phyloP scores from a whole-genome alignment of 2,888 invertebrate species.

The Xestoiulus laeticollis region DNA sequence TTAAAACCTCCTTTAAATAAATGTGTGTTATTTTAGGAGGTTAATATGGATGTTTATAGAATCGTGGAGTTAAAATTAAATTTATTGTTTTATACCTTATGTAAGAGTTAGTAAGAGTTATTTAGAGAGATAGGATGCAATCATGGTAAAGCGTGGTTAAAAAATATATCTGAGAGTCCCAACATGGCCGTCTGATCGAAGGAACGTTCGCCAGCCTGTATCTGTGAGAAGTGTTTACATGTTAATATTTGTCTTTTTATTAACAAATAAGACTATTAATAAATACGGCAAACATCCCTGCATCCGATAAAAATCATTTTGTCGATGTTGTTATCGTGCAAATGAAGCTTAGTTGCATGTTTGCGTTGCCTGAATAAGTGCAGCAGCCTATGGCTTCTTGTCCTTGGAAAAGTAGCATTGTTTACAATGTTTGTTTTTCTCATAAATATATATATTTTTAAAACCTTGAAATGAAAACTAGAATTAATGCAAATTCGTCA shows the following conservation, averaged over 20 bases:
- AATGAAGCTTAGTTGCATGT: background rate
- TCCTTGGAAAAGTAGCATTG: background rate
- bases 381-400: background rate
- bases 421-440: background rate
- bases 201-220: background rate
- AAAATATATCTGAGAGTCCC: background rate
- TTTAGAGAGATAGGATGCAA: too few species aligned
- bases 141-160: background rate
- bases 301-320: background rate
- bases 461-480: too few species aligned
- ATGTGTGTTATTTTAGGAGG: too few species aligned
- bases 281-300: background rate
- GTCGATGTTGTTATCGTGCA: background rate
- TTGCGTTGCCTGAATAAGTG: background rate
- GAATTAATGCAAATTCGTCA: too few species aligned
- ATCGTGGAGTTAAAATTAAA: too few species aligned
- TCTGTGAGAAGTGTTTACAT: background rate
- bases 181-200: background rate
- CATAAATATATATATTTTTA: too few species aligned
- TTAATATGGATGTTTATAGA: too few species aligned
- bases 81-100: too few species aligned
- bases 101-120: too few species aligned
- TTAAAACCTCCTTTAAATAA: background rate
- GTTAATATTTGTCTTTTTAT: background rate
- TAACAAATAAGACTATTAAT: background rate